Evolutionary conservation across 2,888 invertebrate species (phyloP), one percentile per base, ranked within the genome.

Genomic region (Choristoneura rosaceana): DNA sequence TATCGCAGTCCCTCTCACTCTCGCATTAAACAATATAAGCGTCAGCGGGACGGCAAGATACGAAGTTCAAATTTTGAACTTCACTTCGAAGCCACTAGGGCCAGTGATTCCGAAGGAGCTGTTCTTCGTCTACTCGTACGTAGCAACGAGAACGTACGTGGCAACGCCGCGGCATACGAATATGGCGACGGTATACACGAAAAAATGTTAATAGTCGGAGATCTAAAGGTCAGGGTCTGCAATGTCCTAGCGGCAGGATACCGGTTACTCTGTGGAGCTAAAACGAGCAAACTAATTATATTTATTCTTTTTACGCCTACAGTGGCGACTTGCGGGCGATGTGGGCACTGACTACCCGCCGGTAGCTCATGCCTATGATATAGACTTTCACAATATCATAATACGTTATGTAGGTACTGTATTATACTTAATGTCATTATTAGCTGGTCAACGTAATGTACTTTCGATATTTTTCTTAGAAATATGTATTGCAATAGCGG

Each of bases 21-120:
- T 25, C 25, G 25, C 2, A 25, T 25, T 25, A 25, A 25, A 25
- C 25, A 25, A 25, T 25, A 25, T 25, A 25, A 25, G 25, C 25
- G 25, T 25, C 25, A 25, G 25, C 25, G 25, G 25, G 25, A 25
- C 25, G 25, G 25, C 25, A 25, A 25, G 0, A 25, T 25, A 25
- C 25, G 25, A 25, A 25, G 25, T 25, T 25, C 25, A 25, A 25
- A 25, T 25, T 25, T 25, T 25, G 25, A 2, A 25, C 25, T 25
- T 25, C 25, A 25, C 25, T 25, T 1, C 25, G 25, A 25, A 25
- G 25, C 25, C 25, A 25, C 25, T 25, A 25, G 25, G 25, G 25
- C 25, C 25, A 89, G 87, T 85, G 84, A 87, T 85, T 87, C 84
- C 82, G 81, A 80, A 71, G 70, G 67, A 74, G 73, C 69, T 55